Conservation (phyloP, 2,797 vertebrate species). For the Cirrhinus mrigala region DNA sequence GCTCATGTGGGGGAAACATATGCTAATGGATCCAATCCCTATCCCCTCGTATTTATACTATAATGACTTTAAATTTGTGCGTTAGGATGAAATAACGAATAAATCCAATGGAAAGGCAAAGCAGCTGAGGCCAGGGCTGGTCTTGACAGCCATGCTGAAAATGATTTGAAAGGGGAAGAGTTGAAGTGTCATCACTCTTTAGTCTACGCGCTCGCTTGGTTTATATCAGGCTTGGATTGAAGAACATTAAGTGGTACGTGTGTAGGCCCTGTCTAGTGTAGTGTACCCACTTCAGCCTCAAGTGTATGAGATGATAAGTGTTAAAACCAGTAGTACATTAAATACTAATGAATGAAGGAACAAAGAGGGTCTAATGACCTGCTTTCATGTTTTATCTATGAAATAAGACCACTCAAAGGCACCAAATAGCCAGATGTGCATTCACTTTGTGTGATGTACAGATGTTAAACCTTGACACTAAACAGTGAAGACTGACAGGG, state of each 20-base stretch:
- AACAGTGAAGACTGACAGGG: too few relatives aligned
- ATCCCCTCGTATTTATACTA: constrained; percentile 61
- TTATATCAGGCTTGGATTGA: constrained; percentile 46
- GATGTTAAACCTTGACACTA: not conserved
- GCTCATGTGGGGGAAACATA: constrained; percentile 60
- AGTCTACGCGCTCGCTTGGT: constrained; percentile 34
- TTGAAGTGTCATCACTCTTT: constrained; percentile 51
- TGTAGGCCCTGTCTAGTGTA: constrained; percentile 5
- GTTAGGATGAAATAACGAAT: constrained; percentile 62
- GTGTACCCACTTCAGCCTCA: constrained; percentile 26
- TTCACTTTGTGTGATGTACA: too few relatives aligned
- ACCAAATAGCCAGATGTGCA: not conserved
- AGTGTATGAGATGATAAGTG: not conserved
- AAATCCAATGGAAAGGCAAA: constrained; percentile 58
- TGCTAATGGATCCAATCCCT: constrained; percentile 66
- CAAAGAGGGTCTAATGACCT: not conserved
- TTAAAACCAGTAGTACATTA: not conserved
- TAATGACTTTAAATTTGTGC: constrained; percentile 67
- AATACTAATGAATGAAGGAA: not conserved
- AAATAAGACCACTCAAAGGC: not conserved
- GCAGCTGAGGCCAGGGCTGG: constrained; percentile 57
- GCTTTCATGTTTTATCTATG: constrained; percentile 14
- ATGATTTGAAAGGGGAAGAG: constrained; percentile 45
- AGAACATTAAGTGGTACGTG: constrained; percentile 34
- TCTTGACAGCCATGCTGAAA: constrained; percentile 22